Base-by-base conservation (phyloP, 2,888 invertebrate species). In the Pantelozetes paolii region DNA sequence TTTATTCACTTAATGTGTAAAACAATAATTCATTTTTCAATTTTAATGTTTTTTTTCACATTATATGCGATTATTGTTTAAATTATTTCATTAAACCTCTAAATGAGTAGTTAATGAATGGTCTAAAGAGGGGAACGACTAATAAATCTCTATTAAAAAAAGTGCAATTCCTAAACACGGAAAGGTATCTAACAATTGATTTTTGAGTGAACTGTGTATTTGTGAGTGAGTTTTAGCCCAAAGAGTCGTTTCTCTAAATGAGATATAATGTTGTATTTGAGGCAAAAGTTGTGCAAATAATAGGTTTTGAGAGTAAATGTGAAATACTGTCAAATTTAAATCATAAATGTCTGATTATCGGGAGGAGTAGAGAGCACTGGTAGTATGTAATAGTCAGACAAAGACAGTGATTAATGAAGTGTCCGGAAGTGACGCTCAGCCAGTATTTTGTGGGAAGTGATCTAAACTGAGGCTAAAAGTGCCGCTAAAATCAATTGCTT, bases 391-490 rank as follows among this genome's bases (percentile, higher is more conserved):
- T 20, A 54, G 54, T 26, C 6, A 23, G 23, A 62, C 3, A 62
- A 26, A 62, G 62, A 62, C 62, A 62, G 30, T 62, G 62, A 62
- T 62, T 62, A 62, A 62, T 62, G 62, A 62, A 62, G 62, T 62
- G 62, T 62, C 62, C 62, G 62, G 62, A 62, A 62, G 62, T 62
- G 62, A 62, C 26, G n/a, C 23, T 54, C 54, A 54, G 18, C 6
- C 54, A 13, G 23, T 23, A 6, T 23, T 54, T 23, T 18, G 54
- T 30, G 5, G 62, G 30, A 62, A 62, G 62, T 15, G 62, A 62
- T 5, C 23, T 54, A 54, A 54, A 18, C 18, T 13, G 45, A 45
- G 45, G 13, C 45, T 23, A 57, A 57, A 23, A 2, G 57, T 57
- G 57, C 11, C 57, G 57, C 57, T 57, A 9, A 8, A 57, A 23